These are phyloP conservation scores for Amblyteles armatorius DNA, from an alignment of 2,888 invertebrate species.

Conservation along the genomic window DNA sequence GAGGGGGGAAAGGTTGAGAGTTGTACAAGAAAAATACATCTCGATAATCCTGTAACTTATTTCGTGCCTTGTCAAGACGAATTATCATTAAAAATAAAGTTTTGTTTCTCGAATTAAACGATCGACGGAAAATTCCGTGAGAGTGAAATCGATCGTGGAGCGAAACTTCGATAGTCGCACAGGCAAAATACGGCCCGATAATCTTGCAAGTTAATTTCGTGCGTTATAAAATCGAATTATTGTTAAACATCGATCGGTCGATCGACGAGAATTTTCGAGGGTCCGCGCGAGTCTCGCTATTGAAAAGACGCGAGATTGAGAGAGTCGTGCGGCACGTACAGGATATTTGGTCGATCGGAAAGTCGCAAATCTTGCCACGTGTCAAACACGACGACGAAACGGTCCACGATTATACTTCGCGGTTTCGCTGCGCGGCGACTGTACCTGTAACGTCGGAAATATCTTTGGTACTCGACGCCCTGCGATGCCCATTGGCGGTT, in stretches of 20 bases:
- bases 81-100: too few relatives aligned
- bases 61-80: background rate
- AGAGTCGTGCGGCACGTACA: conserved; percentile 53
- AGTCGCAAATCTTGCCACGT: conserved; percentile 74
- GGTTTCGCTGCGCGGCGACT: conserved; percentile 33
- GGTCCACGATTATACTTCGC: conserved; percentile 21
- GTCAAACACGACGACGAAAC: conserved; percentile 73
- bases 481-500: conserved; percentile 44
- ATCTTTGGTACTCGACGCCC: conserved; percentile 63
- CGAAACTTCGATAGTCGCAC: too few relatives aligned
- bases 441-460: conserved; percentile 55
- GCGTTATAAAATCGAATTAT: background rate
- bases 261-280: conserved; percentile 2
- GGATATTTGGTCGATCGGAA: conserved; percentile 75
- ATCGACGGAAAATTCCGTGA: background rate
- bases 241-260: conserved; percentile 6
- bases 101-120: background rate
- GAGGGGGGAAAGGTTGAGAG: background rate
- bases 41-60: background rate
- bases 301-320: conserved; percentile 6
- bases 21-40: background rate
- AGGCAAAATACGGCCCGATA: too few relatives aligned
- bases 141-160: conserved; percentile 29
- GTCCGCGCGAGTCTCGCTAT: background rate
- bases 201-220: too few relatives aligned